A percentile compares a stretch with the other conserved stretches of the same genome.
These are phyloP conservation scores for Lottia scabra DNA, from an alignment of 2,888 invertebrate genomes.

Conservation along the genomic window DNA sequence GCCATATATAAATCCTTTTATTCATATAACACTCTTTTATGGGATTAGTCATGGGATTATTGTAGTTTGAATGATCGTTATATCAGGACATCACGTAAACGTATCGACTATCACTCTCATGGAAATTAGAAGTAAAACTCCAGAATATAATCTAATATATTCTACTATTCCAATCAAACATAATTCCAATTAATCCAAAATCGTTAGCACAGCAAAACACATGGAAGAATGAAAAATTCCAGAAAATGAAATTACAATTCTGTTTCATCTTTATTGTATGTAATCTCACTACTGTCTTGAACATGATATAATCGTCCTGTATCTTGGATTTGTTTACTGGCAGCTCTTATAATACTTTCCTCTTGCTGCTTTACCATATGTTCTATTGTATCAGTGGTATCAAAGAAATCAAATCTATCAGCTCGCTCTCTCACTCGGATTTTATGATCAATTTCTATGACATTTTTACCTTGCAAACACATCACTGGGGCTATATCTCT, in stretches of 20 bases:
- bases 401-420: slow-evolving; percentile 49
- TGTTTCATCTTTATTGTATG: slow-evolving; percentile 51
- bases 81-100: too few relatives aligned
- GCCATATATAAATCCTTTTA: too few relatives aligned
- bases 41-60: too few relatives aligned
- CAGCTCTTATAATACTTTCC: slow-evolving; percentile 51
- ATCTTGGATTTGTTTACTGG: slow-evolving; percentile 54
- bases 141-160: too few relatives aligned
- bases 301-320: slow-evolving; percentile 57
- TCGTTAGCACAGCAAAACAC: background rate
- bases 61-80: too few relatives aligned
- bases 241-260: slow-evolving; percentile 31
- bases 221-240: background rate
- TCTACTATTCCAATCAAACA: background rate
- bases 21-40: too few relatives aligned
- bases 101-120: too few relatives aligned
- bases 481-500: slow-evolving; percentile 52
- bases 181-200: background rate
- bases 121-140: too few relatives aligned
- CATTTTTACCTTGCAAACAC: slow-evolving; percentile 59
- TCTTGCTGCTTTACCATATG: slow-evolving; percentile 54
- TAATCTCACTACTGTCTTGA: slow-evolving; percentile 51
- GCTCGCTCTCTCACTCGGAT: slow-evolving; percentile 52
- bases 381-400: slow-evolving; percentile 50
- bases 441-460: slow-evolving; percentile 61